These are phyloP conservation scores for Meloidogyne hapla DNA, from an alignment of 1,140 invertebrate genomes.

Conservation along the genomic window DNA sequence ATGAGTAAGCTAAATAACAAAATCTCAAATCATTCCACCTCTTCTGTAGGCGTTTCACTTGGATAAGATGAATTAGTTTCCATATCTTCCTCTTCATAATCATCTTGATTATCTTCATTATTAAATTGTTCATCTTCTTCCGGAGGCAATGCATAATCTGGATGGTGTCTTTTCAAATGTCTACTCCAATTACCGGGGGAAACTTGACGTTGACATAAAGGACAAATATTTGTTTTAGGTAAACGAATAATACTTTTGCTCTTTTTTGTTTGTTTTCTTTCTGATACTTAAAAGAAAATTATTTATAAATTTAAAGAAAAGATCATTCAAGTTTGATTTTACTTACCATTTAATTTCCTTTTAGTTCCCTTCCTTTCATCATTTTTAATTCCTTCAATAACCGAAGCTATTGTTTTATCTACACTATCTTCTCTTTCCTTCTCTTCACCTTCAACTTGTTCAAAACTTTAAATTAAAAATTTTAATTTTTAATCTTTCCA, in stretches of 20 bases:
- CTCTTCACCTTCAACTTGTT: not conserved
- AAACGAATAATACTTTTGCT: slow-evolving; percentile 11
- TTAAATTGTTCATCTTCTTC: not conserved
- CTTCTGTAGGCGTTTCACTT: not conserved
- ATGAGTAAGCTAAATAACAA: too few species aligned
- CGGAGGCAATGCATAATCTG: slow-evolving; percentile 14
- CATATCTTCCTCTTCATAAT: not conserved
- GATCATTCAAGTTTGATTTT: too few species aligned
- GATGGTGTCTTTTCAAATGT: slow-evolving; percentile 22
- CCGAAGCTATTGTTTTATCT: not conserved
- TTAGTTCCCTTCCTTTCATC: not conserved
- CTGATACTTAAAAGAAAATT: too few species aligned
- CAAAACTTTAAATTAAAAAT: not conserved
- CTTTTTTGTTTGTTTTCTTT: not conserved
- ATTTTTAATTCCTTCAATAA: not conserved
- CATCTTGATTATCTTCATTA: not conserved
- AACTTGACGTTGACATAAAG: slow-evolving; percentile 5
- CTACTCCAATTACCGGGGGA: slow-evolving; percentile 28
- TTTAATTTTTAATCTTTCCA: too few species aligned
- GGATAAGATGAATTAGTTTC: not conserved
- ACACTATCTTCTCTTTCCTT: not conserved
- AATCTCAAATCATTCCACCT: not conserved
- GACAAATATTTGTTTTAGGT: slow-evolving; percentile 22
- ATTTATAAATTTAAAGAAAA: too few species aligned
- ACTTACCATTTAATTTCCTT: not conserved